phyloP scores from a whole-genome alignment of 2,888 invertebrate genomes.

The Nudaria mundana region DNA sequence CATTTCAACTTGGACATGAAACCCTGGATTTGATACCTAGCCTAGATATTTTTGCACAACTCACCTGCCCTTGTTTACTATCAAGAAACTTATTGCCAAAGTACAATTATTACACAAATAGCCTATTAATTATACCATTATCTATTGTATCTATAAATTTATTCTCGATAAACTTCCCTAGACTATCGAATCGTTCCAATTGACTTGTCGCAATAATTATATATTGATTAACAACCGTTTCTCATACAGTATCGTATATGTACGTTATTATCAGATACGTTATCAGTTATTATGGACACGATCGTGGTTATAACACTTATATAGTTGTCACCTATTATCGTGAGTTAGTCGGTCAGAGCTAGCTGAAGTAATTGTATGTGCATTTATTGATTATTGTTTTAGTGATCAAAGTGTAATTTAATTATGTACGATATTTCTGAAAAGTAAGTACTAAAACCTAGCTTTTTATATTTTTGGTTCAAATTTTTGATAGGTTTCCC shows the following conservation, averaged over 20 bases:
- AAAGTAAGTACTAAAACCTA: conserved; percentile 7
- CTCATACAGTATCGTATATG: conserved; percentile 8
- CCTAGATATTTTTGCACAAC: too few species aligned
- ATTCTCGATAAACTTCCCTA: not conserved
- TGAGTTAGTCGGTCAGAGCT: conserved; percentile 20
- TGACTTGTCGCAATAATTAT: conserved; percentile 1
- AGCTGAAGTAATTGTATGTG: conserved; percentile 3
- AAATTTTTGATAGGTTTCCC: not conserved
- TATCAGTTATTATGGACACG: conserved; percentile 27
- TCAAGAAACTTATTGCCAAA: too few species aligned
- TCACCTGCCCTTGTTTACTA: too few species aligned
- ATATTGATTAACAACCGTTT: conserved; percentile 8
- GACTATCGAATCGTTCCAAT: not conserved
- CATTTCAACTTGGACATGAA: too few species aligned
- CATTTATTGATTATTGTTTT: conserved; percentile 1
- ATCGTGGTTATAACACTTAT: conserved; percentile 27
- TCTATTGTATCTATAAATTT: not conserved
- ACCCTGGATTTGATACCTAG: too few species aligned
- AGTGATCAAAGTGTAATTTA: conserved; percentile 5
- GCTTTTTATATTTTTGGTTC: not conserved
- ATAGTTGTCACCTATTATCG: conserved; percentile 24
- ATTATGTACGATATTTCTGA: not conserved
- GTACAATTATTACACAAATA: too few species aligned
- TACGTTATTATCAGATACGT: conserved; percentile 29
- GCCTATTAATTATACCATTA: too few species aligned